Evolutionary conservation across 2,797 vertebrate species (phyloP).

Genomic region (Danio jaintianensis): DNA sequence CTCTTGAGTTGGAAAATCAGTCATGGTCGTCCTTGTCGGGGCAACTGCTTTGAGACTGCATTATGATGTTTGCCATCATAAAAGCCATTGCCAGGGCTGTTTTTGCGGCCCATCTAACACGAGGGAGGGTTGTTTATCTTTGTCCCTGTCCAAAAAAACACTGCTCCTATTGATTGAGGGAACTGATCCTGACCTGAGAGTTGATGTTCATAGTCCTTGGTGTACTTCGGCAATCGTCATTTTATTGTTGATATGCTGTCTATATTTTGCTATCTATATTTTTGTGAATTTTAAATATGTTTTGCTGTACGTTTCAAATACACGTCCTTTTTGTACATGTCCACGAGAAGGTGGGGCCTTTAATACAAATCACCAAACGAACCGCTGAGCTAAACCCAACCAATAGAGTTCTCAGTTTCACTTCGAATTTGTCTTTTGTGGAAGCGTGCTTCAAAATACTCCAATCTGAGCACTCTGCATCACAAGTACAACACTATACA

Average conservation of each 20-base stretch:
- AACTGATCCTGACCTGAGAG: background rate
- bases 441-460: no score
- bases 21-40: slow-evolving; percentile 35
- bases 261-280: no score
- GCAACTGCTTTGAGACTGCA: slow-evolving; percentile 51
- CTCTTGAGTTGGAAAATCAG: slow-evolving; percentile 34
- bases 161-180: slow-evolving; percentile 8
- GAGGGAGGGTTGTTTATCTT: slow-evolving; percentile 35
- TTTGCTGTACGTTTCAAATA: no score
- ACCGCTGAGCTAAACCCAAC: no score
- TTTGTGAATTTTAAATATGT: no score
- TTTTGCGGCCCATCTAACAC: slow-evolving; percentile 30
- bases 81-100: slow-evolving; percentile 20
- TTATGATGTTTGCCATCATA: slow-evolving; percentile 44
- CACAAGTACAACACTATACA: no score
- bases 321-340: no score
- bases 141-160: slow-evolving; percentile 21
- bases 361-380: no score
- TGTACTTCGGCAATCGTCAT: slow-evolving; percentile 30
- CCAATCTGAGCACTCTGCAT: no score
- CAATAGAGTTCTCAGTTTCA: no score
- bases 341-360: no score
- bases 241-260: slow-evolving; percentile 25
- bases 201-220: background rate
- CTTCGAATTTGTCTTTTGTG: no score